phyloP scores from a whole-genome alignment of 2,888 invertebrate genomes.

The Hypena proboscidalis region DNA sequence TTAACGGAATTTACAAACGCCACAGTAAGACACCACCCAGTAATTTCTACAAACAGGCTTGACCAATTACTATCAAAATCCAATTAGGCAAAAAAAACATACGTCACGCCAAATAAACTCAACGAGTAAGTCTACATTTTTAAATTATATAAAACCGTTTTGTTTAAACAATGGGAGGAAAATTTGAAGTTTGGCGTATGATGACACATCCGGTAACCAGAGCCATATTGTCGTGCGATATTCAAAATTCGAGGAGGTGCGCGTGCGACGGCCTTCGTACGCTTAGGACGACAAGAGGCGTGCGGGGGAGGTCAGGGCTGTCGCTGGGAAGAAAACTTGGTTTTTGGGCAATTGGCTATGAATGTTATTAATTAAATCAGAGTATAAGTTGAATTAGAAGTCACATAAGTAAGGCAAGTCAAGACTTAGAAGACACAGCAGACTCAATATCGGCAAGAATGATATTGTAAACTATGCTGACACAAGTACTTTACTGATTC shows the following conservation, averaged over 20 bases:
- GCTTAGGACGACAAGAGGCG: slow-evolving; percentile 51
- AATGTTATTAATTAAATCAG: no score
- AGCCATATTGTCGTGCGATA: slow-evolving; percentile 63
- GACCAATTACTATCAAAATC: slow-evolving; percentile 11
- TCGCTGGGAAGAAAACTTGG: slow-evolving; percentile 14
- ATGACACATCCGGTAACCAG: slow-evolving; percentile 62
- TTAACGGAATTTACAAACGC: no score
- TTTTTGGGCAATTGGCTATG: no score
- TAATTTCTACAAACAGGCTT: slow-evolving; percentile 9
- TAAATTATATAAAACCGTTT: slow-evolving; percentile 18
- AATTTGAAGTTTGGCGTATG: slow-evolving; percentile 48
- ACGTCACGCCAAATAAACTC: slow-evolving; percentile 13
- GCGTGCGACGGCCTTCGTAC: slow-evolving; percentile 68
- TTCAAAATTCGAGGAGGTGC: slow-evolving; percentile 62
- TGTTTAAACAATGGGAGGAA: slow-evolving; percentile 31
- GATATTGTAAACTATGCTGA: no score
- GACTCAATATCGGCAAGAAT: no score
- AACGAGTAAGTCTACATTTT: background rate
- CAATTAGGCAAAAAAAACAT: slow-evolving; percentile 13
- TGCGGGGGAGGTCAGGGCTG: slow-evolving; percentile 46
- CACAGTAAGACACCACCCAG: background rate
- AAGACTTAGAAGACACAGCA: no score
- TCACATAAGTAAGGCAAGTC: no score
- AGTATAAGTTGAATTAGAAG: no score
- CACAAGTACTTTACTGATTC: no score